phyloP scores from a whole-genome alignment of 2,888 invertebrate genomes.

The Drosophila algonquin region DNA sequence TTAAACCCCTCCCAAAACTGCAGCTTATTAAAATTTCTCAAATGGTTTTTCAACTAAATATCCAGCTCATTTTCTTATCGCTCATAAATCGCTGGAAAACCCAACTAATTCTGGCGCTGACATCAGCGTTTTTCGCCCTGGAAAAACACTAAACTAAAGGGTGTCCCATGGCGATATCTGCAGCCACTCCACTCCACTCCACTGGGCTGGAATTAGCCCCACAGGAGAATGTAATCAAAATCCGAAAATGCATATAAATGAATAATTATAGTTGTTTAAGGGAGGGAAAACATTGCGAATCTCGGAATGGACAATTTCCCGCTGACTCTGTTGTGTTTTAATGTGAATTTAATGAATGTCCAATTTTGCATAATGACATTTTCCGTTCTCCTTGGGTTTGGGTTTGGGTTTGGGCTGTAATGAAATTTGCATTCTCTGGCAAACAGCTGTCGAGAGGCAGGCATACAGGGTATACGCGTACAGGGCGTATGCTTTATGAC shows the following conservation, averaged over 20 bases:
- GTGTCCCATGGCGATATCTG: not conserved
- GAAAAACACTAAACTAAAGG: not conserved
- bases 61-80: not conserved
- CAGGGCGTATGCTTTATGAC: conserved; percentile 48
- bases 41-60: not conserved
- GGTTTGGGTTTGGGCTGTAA: not conserved
- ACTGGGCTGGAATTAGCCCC: not conserved
- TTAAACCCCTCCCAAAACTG: no score
- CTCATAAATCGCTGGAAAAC: not conserved
- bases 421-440: conserved; percentile 32
- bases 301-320: conserved; percentile 19
- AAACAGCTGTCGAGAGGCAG: conserved; percentile 29
- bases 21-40: not conserved
- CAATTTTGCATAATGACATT: conserved; percentile 43
- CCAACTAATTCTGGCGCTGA: not conserved
- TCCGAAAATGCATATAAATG: conserved; percentile 43
- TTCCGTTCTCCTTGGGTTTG: conserved; percentile 7
- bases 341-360: conserved; percentile 45
- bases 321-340: conserved; percentile 38
- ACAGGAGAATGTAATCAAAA: conserved; percentile 42
- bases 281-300: conserved; percentile 12
- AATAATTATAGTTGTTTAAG: conserved; percentile 38
- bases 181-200: not conserved
- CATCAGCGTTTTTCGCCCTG: not conserved
- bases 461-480: not conserved